Evolutionary conservation across 2,888 invertebrate species (phyloP).

Genomic region (Epirrhoe tristata): DNA sequence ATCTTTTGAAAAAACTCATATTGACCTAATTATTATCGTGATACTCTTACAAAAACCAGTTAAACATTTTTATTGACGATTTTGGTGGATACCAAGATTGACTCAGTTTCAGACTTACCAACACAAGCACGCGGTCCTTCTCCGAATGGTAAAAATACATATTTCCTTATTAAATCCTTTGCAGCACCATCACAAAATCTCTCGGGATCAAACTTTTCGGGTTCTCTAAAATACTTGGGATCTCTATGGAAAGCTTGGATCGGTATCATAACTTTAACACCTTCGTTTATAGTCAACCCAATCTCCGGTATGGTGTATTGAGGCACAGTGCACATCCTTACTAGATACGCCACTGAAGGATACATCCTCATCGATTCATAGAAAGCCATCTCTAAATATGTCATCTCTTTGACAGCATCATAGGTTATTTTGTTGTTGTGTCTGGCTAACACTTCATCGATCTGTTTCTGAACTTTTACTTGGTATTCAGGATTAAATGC

Average conservation of each 20-base stretch:
- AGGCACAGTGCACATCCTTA: constrained; percentile 19
- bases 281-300: constrained; percentile 57
- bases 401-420: constrained; percentile 63
- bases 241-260: constrained; percentile 64
- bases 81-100: too few species aligned
- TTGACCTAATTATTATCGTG: too few species aligned
- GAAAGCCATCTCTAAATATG: constrained; percentile 57
- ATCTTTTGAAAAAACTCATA: too few species aligned
- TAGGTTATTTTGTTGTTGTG: constrained; percentile 56
- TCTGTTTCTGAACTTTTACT: constrained; percentile 56
- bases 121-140: constrained; percentile 28
- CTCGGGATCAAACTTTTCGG: constrained; percentile 61
- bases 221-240: constrained; percentile 45
- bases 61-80: too few species aligned
- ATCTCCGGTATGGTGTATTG: constrained; percentile 28
- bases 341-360: constrained; percentile 24
- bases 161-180: constrained; percentile 49
- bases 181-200: constrained; percentile 55
- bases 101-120: constrained; percentile 15
- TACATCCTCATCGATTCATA: constrained; percentile 52
- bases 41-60: too few species aligned
- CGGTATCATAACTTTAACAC: constrained; percentile 58
- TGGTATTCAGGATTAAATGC: constrained; percentile 61
- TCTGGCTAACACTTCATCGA: constrained; percentile 54
- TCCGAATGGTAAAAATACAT: constrained; percentile 63